phyloP scores from a whole-genome alignment of 2,113 vertebrate species.

The Glaucomys volans region DNA sequence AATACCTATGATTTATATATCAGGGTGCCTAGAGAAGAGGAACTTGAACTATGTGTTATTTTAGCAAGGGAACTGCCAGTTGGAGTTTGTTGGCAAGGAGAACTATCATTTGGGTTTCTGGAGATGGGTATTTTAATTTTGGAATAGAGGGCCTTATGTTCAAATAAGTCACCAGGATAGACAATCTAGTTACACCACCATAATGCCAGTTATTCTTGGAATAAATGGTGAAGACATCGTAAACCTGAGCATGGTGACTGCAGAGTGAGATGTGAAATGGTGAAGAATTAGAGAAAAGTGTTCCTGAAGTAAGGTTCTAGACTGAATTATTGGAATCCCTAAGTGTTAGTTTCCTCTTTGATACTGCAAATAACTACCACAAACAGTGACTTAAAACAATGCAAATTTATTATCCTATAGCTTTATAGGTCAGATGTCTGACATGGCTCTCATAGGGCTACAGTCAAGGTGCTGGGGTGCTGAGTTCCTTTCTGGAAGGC shows the following conservation, averaged over 20 bases:
- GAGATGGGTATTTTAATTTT: constrained; percentile 28
- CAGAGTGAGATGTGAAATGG: background rate
- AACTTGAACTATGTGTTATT: background rate
- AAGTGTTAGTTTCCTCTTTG: background rate
- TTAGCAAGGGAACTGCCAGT: background rate
- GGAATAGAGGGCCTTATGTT: constrained; percentile 24
- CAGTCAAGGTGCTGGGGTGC: background rate
- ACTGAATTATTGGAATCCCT: background rate
- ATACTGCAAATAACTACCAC: background rate
- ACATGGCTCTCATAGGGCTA: background rate
- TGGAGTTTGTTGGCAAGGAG: constrained; percentile 1
- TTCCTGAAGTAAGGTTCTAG: background rate
- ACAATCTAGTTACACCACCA: constrained; percentile 50
- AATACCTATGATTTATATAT: background rate
- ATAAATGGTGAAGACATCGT: constrained; percentile 9
- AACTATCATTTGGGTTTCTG: constrained; percentile 45
- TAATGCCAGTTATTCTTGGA: constrained; percentile 52
- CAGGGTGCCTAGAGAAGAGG: background rate
- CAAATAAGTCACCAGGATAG: constrained; percentile 34
- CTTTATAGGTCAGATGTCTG: background rate
- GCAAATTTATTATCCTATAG: background rate
- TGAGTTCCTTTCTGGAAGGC: background rate
- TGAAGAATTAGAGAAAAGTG: background rate
- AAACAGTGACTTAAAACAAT: background rate
- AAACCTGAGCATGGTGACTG: background rate